Base-by-base conservation (phyloP, 2,888 invertebrate genomes). In the Agonopterix arenella region DNA sequence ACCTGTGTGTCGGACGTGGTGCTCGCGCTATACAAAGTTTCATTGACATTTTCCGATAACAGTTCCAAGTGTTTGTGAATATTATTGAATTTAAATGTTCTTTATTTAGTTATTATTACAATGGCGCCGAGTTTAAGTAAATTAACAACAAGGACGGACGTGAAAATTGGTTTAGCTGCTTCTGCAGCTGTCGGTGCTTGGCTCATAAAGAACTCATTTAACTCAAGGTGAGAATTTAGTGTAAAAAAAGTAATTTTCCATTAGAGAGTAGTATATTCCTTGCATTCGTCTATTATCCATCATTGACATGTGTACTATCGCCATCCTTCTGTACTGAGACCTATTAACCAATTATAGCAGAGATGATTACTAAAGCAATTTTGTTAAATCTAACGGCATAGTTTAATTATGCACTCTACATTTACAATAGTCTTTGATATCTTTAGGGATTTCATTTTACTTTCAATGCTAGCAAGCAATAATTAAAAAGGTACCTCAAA, bases 61-160 rank as follows among this genome's bases (percentile, higher is more conserved):
- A 44, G 9, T 18, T 43, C 8, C 36, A 46, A 42, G 49, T 52
- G 59, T 61, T 56, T 56, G 52, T 47, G 49, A 43, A 54, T 56
- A 49, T 48, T 45, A 54, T 56, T 43, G 11, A 54, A 58, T 36
- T 50, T 52, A 49, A 43, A 54, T 56, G 51, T 36, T 49, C 42
- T 40, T 16, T 47, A 52, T 44, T 51, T 50, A 55, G 51, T 50
- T 57, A 52, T 55, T 52, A 50, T 50, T 48, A 68, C 57, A 60
- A 95, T 95, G 95, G 95, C 95, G 63, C 94, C 94, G 62, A 91
- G 90, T 74, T 90, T 94, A 58, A 95, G 95, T 81, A 95, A 94
- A 91, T 84, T 93, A 68, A 90, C 93, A 58, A 92, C 92, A 62
- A 91, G 91, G 79, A 93, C 91, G 73, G 91, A 92, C 76, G 90